Base-by-base conservation (phyloP, 1,140 invertebrate species). In the Apolygus lucorum region DNA sequence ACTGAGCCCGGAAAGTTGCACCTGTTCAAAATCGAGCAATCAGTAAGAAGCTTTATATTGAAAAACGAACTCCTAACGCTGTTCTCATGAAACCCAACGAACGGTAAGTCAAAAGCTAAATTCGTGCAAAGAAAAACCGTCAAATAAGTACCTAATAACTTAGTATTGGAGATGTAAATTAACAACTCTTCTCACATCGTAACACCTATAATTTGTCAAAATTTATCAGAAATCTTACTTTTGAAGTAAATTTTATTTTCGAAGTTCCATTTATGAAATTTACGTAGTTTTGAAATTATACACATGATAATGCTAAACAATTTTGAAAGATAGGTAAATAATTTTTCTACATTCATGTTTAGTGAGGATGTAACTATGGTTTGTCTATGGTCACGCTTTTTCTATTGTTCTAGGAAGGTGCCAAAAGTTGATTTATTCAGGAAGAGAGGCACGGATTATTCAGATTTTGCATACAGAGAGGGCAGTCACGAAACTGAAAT, bases 391-490 rank as follows among this genome's bases (percentile, higher is more conserved):
- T 67, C 28, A 2, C 17, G 1, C 28, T 67, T 67, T 68, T 52
- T 28, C 22, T 24, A 21, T n/a, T n/a, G n/a, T 73, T 73, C 67
- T 66, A 72, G 72, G 64, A 73, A 72, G 54, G 59, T 68, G 17
- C 63, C 69, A n/a, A 73, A 70, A 26, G 73, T 74, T 72, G 72
- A 73, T 24, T 24, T 67, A 1, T 68, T 71, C 14, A 64, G 71
- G 59, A 71, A 72, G 29, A 70, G 69, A 26, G 24, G 87, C 49
- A 34, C 70, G 1, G 88, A 92, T 79, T 91, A 91, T 74, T 90
- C 89, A 0, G 90, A 92, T 74, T 81, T 87, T 67, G 89, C 88
- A 1, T 91, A 92, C 74, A 85, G 88, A 73, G 89, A 92, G 78
- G n/a, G 90, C 90, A 1, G 90, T 92, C 0, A 85, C 86, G 0